A percentile compares a stretch with the other conserved stretches of the same genome.
phyloP scores from a whole-genome alignment of 2,888 invertebrate species.

The Pheosia tremula region DNA sequence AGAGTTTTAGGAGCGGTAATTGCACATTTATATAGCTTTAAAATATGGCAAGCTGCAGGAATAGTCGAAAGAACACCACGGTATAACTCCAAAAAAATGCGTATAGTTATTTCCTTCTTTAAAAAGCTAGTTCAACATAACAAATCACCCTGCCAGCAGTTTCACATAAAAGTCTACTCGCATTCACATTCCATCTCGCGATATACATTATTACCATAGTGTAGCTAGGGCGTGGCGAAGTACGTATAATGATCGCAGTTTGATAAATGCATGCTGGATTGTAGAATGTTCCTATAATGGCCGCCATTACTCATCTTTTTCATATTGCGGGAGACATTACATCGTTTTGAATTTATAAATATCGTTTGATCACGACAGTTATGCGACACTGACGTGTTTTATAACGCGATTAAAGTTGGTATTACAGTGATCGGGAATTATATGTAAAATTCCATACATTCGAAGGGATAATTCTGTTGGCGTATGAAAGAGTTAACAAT shows the following conservation, averaged over 20 bases:
- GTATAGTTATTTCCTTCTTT: too few relatives aligned
- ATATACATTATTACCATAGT: constrained; percentile 23
- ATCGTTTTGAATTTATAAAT: constrained; percentile 19
- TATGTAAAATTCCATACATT: neutral
- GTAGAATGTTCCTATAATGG: constrained; percentile 22
- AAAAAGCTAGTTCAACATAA: neutral
- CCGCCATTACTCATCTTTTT: constrained; percentile 29
- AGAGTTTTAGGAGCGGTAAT: too few relatives aligned
- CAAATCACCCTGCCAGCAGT: neutral
- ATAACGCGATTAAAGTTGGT: neutral
- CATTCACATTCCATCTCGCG: constrained; percentile 6
- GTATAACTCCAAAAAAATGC: too few relatives aligned
- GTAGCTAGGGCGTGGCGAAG: constrained; percentile 16
- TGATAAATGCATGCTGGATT: constrained; percentile 26
- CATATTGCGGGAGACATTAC: constrained; percentile 20
- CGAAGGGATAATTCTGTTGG: too few relatives aligned
- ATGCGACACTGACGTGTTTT: constrained; percentile 1
- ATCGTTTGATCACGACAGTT: constrained; percentile 18
- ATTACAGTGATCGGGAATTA: neutral
- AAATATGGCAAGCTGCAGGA: too few relatives aligned
- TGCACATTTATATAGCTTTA: too few relatives aligned
- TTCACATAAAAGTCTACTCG: constrained; percentile 9
- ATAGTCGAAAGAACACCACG: too few relatives aligned
- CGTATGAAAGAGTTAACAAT: too few relatives aligned
- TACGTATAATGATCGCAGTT: constrained; percentile 16